These are phyloP conservation scores for Lithophane socia DNA, from an alignment of 2,888 invertebrate genomes.

Conservation along the genomic window DNA sequence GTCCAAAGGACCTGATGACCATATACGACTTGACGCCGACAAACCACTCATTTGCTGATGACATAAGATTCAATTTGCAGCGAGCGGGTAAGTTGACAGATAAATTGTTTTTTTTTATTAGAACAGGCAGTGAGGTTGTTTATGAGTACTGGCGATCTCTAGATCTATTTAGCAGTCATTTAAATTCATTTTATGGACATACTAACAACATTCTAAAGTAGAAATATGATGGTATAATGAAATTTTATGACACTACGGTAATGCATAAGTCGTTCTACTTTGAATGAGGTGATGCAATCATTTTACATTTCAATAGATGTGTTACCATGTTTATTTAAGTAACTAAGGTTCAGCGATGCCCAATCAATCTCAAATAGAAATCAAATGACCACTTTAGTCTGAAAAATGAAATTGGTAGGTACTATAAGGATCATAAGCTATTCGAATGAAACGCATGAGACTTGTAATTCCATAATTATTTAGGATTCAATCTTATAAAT, in stretches of 20 bases:
- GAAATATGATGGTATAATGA: constrained; percentile 32
- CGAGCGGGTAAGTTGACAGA: constrained; percentile 37
- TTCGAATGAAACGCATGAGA: too few relatives aligned
- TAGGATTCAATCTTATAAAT: too few relatives aligned
- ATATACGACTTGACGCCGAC: constrained; percentile 83
- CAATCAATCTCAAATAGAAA: neutral
- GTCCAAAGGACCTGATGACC: constrained; percentile 73
- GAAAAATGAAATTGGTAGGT: neutral
- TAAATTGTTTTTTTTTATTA: neutral
- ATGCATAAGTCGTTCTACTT: constrained; percentile 25
- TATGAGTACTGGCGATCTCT: constrained; percentile 5
- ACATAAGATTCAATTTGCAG: constrained; percentile 8
- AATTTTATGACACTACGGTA: constrained; percentile 35
- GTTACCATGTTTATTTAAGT: neutral
- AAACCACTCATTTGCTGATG: constrained; percentile 75
- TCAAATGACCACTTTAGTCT: neutral
- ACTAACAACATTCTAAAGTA: constrained; percentile 23
- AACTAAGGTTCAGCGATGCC: neutral
- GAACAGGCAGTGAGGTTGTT: constrained; percentile 9
- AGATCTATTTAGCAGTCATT: neutral
- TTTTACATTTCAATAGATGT: constrained; percentile 11
- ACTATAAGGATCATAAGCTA: too few relatives aligned
- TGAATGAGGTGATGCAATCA: constrained; percentile 27
- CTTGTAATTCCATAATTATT: too few relatives aligned
- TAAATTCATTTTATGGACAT: constrained; percentile 20